Evolutionary conservation across 2,113 vertebrate species (phyloP).

Genomic region (Alaudala cheleensis): DNA sequence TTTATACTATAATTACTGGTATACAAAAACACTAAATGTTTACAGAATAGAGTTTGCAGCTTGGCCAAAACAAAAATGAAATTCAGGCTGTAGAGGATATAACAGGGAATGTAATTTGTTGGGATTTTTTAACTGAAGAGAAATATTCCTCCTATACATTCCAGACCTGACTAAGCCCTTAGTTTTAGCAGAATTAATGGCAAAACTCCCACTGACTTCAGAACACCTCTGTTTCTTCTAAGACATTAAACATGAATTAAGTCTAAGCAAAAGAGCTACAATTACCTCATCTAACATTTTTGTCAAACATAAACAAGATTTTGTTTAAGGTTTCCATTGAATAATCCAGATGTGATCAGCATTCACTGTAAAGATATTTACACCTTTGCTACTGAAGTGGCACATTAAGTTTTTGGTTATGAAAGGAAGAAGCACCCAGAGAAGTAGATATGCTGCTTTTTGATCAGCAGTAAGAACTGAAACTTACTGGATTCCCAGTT

Average conservation of each 20-base stretch:
- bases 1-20: background rate
- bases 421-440: background rate
- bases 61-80: background rate
- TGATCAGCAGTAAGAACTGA: background rate
- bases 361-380: background rate
- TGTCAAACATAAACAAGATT: background rate
- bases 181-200: background rate
- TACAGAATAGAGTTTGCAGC: background rate
- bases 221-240: background rate
- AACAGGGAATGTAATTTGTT: background rate
- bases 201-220: background rate
- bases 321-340: background rate
- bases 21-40: background rate
- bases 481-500: constrained; percentile 87
- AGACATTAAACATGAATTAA: background rate
- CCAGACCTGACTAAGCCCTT: background rate
- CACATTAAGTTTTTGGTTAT: background rate
- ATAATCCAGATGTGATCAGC: background rate
- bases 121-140: background rate
- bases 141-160: background rate
- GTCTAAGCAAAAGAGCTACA: background rate
- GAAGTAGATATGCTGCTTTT: background rate
- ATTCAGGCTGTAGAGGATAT: background rate
- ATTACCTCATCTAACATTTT: background rate
- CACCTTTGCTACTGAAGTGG: background rate